Base-by-base conservation (phyloP, 1,140 invertebrate genomes). In the Trichonephila clavipes region DNA sequence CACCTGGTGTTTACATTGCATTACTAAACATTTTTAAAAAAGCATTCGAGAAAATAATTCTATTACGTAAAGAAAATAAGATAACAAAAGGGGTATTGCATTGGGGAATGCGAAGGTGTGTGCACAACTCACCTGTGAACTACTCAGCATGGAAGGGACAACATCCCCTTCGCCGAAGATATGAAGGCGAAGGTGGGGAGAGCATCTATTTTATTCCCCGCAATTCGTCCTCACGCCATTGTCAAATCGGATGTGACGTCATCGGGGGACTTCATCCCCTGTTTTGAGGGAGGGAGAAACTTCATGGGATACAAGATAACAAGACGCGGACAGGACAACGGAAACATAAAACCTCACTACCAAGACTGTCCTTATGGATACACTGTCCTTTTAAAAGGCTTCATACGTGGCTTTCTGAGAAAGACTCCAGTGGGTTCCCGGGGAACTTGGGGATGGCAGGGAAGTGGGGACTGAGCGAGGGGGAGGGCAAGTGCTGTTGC, bases 181-280 rank as follows among this genome's bases (percentile, higher is more conserved):
- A n/a, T 40, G 21, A 51, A 62, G 64, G 34, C 87, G 87, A 40
- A 28, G 34, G 64, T 64, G 62, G 64, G 34, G 64, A 88, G 69
- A 72, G 40, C 87, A 88, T 88, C 87, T 88, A 64, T 62, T 69
- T 24, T 44, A 64, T 66, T 69, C 61, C 64, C 34, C 19, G 64
- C 62, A 51, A 64, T 51, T 88, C 58, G n/a, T 69, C 40, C 64
- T 88, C 87, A 88, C 64, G 87, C 87, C 87, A 88, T 88, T 88
- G 87, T 72, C 87, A 88, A 88, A 88, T 64, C 34, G 40, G 87
- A 58, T n/a, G 40, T 24, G 72, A 77, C 72, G 72, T 85, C 82
- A 85, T 85, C n/a, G 44, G 58, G 82, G 82, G 82, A 85, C 58
- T 19, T 85, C 58, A 59, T 24, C 51, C 82, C 82, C 82, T 85